Conservation (phyloP, 2,888 invertebrate genomes). For the Xylocampa areola region DNA sequence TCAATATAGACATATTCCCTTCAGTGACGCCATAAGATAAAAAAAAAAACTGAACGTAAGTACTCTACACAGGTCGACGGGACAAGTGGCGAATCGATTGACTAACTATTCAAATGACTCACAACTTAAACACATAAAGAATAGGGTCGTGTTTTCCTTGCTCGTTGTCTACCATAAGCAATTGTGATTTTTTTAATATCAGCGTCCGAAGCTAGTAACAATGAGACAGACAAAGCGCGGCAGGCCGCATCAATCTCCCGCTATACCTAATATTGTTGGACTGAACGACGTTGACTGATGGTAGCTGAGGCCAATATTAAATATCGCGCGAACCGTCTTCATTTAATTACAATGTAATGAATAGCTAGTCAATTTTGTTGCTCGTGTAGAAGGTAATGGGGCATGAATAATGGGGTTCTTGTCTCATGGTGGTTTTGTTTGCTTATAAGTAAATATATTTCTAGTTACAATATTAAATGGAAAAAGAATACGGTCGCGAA, state of each 20-base stretch:
- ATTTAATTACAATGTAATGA: conserved; percentile 60
- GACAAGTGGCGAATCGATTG: conserved; percentile 50
- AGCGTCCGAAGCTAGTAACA: conserved; percentile 59
- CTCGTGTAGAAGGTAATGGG: conserved; percentile 19
- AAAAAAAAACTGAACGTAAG: conserved; percentile 40
- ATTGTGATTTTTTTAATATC: conserved; percentile 64
- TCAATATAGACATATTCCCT: conserved; percentile 41
- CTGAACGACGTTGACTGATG: conserved; percentile 67
- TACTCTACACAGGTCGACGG: conserved; percentile 35
- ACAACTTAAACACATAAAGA: accelerated
- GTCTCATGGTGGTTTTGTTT: conserved; percentile 6
- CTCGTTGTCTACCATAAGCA: conserved; percentile 21
- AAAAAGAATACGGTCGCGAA: no score
- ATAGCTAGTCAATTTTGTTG: conserved; percentile 43
- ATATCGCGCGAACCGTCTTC: conserved; percentile 57
- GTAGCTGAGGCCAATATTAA: conserved; percentile 57
- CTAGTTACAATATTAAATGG: no score
- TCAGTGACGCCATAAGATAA: conserved; percentile 33
- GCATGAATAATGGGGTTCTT: conserved; percentile 37
- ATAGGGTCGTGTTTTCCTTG: conserved; percentile 13
- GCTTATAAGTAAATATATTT: background rate
- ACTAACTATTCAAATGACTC: background rate
- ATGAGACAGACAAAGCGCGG: conserved; percentile 65
- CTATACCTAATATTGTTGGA: conserved; percentile 63
- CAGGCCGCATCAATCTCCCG: conserved; percentile 66